Percentiles rank a stretch among this genome's conserved stretches.
These are phyloP conservation scores for Conchocele bisecta DNA, from an alignment of 2,888 invertebrate species.

Conservation along the genomic window DNA sequence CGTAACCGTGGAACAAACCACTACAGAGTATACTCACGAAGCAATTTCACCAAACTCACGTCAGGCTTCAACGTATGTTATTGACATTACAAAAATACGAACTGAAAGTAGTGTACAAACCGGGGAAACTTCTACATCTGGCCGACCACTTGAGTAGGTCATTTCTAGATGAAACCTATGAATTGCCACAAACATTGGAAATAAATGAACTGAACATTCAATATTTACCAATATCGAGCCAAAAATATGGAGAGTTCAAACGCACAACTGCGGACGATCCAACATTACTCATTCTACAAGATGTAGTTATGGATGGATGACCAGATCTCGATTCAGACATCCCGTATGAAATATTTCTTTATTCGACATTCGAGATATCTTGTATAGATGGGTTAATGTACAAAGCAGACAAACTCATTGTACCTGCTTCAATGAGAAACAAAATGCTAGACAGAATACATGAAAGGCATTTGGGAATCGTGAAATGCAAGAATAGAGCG, in stretches of 20 bases:
- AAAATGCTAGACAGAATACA: no score
- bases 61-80: no score
- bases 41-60: slow-evolving; percentile 40
- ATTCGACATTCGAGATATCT: no score
- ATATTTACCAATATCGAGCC: slow-evolving; percentile 25
- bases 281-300: slow-evolving; percentile 20
- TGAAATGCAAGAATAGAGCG: no score
- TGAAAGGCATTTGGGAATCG: no score
- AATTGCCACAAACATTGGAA: slow-evolving; percentile 5
- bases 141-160: slow-evolving; percentile 31
- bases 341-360: no score
- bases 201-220: slow-evolving; percentile 20
- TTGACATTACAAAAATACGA: slow-evolving; percentile 31
- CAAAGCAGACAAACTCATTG: no score
- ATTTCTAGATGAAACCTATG: slow-evolving; percentile 15
- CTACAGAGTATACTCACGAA: slow-evolving; percentile 53
- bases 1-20: slow-evolving; percentile 55
- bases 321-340: no score
- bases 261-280: slow-evolving; percentile 40
- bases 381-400: no score
- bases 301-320: slow-evolving; percentile 41
- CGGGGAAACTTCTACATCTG: slow-evolving; percentile 29
- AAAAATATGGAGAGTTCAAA: slow-evolving; percentile 23
- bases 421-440: no score
- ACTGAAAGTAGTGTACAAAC: slow-evolving; percentile 28